These are phyloP conservation scores for Andricus quercusramuli DNA, from an alignment of 2,888 invertebrate species.

Conservation along the genomic window DNA sequence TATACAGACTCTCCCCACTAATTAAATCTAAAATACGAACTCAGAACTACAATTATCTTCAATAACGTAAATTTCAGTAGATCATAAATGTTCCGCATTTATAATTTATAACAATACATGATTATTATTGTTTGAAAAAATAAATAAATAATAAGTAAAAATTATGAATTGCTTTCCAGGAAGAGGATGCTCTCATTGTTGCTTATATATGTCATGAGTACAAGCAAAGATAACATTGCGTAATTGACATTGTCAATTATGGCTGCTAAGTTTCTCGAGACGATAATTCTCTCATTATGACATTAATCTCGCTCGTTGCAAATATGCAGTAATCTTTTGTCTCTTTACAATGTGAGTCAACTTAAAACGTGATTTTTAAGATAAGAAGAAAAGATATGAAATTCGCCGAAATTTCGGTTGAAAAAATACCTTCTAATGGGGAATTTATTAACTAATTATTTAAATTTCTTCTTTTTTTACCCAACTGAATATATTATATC, in stretches of 20 bases:
- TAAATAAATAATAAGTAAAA: neutral
- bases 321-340: neutral
- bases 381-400: too few species aligned
- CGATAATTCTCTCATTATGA: neutral
- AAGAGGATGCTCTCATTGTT: neutral
- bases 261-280: neutral
- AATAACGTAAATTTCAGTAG: constrained; percentile 17
- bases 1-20: neutral
- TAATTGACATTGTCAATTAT: neutral
- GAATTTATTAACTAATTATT: too few species aligned
- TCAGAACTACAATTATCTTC: constrained; percentile 12
- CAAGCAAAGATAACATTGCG: neutral
- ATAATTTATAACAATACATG: neutral
- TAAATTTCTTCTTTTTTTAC: too few species aligned
- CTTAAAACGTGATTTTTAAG: neutral
- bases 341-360: neutral
- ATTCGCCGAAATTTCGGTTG: neutral
- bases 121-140: neutral
- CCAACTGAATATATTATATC: too few species aligned
- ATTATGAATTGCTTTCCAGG: neutral
- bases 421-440: neutral
- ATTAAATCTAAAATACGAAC: neutral
- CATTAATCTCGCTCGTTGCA: neutral
- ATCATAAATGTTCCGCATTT: neutral
- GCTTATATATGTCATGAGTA: neutral